Conservation (phyloP, 2,888 invertebrate species). For the Aelia acuminata region DNA sequence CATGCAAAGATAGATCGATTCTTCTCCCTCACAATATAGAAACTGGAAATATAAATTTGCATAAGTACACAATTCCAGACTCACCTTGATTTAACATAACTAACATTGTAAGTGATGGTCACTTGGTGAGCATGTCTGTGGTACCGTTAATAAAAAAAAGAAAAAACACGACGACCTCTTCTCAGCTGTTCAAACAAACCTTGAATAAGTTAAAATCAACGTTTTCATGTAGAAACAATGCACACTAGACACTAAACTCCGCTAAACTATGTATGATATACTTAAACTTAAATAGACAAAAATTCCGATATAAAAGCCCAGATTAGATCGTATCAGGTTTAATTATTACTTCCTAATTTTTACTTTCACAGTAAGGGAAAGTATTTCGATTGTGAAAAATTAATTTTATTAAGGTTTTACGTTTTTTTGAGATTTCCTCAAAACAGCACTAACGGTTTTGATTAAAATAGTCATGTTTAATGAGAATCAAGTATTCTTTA, state of each 20-base stretch:
- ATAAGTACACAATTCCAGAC: neutral
- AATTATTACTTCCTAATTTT: too few relatives aligned
- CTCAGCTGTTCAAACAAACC: conserved; percentile 19
- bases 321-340: too few relatives aligned
- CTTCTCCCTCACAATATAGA: neutral
- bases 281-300: too few relatives aligned
- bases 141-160: neutral
- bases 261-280: too few relatives aligned
- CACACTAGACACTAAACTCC: neutral
- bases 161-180: neutral
- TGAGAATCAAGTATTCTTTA: too few relatives aligned
- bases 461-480: too few relatives aligned
- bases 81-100: conserved; percentile 16
- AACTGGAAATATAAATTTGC: neutral
- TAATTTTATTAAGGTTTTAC: too few relatives aligned
- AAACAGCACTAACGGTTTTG: too few relatives aligned
- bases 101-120: neutral
- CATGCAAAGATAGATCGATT: neutral
- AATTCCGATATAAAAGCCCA: too few relatives aligned
- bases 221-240: neutral
- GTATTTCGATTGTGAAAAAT: too few relatives aligned
- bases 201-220: neutral
- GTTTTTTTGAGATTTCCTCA: too few relatives aligned
- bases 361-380: too few relatives aligned
- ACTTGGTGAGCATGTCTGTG: neutral